A percentile compares a stretch with the other conserved stretches of the same genome.
These are phyloP conservation scores for Calcarius lapponicus DNA, from an alignment of 2,797 vertebrate species.

Conservation along the genomic window DNA sequence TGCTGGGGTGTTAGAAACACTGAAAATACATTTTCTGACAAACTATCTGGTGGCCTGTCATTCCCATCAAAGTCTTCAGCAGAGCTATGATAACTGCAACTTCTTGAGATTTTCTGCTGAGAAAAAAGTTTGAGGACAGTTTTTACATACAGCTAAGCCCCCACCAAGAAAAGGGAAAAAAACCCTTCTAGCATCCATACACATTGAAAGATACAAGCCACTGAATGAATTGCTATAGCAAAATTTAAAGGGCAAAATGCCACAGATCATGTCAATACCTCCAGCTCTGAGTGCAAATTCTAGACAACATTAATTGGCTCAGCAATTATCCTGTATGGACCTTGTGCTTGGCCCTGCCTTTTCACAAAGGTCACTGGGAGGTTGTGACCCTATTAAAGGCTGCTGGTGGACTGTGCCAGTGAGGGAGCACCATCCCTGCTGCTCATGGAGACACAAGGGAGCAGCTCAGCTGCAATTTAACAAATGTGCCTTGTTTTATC, in stretches of 20 bases:
- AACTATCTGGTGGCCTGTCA: not conserved
- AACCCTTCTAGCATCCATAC: not conserved
- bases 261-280: not conserved
- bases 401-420: accelerated
- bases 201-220: not conserved
- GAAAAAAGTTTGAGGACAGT: not conserved
- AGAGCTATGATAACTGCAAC: not conserved
- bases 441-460: not conserved
- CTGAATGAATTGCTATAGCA: not conserved
- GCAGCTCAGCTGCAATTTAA: not conserved
- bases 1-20: not conserved
- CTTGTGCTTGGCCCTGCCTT: not conserved
- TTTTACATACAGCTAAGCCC: not conserved
- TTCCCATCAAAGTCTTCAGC: not conserved
- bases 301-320: accelerated
- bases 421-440: not conserved
- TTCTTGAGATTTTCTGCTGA: not conserved
- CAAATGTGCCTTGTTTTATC: not conserved
- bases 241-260: not conserved
- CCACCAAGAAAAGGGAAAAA: not conserved
- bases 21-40: not conserved
- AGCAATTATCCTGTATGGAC: not conserved
- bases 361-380: not conserved
- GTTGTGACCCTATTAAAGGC: not conserved
- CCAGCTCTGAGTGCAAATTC: not conserved